phyloP scores from a whole-genome alignment of 2,113 vertebrate species.

The Sterrhoptilus dennistouni region DNA sequence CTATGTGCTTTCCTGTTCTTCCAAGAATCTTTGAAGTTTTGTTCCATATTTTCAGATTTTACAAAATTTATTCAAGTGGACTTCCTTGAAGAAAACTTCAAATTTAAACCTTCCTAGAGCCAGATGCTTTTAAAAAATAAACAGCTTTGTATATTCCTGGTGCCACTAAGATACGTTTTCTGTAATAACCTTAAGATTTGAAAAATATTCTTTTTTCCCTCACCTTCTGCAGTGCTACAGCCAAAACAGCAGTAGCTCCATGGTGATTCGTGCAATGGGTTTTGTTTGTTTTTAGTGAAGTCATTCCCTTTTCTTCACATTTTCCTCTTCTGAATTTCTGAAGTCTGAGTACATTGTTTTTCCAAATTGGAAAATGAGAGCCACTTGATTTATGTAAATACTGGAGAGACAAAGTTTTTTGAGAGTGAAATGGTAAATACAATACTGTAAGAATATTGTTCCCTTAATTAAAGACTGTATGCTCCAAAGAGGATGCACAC shows the following conservation, averaged over 20 bases:
- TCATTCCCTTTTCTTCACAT: not conserved
- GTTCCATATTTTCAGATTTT: not conserved
- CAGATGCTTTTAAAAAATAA: not conserved
- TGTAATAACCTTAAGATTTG: not conserved
- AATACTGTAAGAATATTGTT: not conserved
- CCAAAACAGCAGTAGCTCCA: not conserved
- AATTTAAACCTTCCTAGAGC: not conserved
- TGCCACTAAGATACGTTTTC: not conserved
- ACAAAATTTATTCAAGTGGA: not conserved
- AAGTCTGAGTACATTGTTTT: not conserved
- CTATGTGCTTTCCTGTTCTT: not conserved
- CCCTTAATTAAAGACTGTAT: not conserved
- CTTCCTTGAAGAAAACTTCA: not conserved
- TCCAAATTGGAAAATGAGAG: not conserved
- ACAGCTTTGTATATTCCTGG: not conserved
- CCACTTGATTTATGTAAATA: not conserved
- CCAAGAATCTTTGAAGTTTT: not conserved
- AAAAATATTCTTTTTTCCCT: not conserved
- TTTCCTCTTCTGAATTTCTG: not conserved
- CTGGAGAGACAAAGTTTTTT: not conserved
- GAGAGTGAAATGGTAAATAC: not conserved
- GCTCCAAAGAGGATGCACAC: not conserved
- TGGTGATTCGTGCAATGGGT: not conserved
- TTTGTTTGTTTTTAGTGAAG: constrained; percentile 18
- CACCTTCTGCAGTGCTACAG: not conserved